phyloP scores from a whole-genome alignment of 1,140 invertebrate species.

The Heliconius hewitsoni region DNA sequence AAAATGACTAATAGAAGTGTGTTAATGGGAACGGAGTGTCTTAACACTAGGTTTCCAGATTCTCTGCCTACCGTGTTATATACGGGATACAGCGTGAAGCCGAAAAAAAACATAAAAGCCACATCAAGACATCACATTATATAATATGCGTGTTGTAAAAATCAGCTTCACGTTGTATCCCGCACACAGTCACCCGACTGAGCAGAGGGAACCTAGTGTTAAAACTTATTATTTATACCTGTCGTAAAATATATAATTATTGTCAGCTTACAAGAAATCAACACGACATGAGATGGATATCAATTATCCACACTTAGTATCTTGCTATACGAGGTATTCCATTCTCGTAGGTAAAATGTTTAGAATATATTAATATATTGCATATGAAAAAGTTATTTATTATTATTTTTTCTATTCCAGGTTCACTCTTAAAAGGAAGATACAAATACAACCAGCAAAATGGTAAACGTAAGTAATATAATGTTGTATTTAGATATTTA shows the following conservation, averaged over 20 bases:
- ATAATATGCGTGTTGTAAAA: no score
- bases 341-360: not conserved
- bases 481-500: not conserved
- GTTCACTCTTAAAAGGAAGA: not conserved
- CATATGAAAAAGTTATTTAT: not conserved
- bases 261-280: not conserved
- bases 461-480: conserved; percentile 47
- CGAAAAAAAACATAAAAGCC: no score
- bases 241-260: not conserved
- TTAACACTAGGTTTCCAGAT: no score
- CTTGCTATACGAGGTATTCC: no score
- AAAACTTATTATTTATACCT: not conserved
- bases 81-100: no score
- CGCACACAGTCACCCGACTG: no score
- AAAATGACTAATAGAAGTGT: no score
- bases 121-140: no score
- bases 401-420: not conserved
- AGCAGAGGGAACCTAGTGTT: no score
- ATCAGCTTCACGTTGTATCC: no score
- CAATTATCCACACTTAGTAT: not conserved
- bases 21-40: no score
- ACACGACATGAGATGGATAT: not conserved
- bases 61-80: no score
- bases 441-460: conserved; percentile 36
- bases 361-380: not conserved